Evolutionary conservation across 2,888 invertebrate genomes (phyloP), one percentile per base, ranked within the genome.

Genomic region (Zaprionus bogoriensis): DNA sequence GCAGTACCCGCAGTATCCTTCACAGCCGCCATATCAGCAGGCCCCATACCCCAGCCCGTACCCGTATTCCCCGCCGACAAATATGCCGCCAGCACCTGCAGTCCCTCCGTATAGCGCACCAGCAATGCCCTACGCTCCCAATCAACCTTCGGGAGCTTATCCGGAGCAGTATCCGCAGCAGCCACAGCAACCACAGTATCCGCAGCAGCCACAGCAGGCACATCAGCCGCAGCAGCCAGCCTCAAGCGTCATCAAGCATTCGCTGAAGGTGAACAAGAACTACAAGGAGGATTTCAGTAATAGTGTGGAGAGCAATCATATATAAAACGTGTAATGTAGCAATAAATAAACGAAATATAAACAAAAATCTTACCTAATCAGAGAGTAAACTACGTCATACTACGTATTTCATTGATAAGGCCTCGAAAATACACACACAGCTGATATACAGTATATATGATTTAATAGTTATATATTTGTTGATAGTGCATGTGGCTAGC

Each of bases 221-320:
- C 10, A 27, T 7, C 36, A 20, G 5, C 45, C 20, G 22, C 51
- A 28, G 14, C 54, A 25, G 2, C 52, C 53, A 1, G 65, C 74
- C 20, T 63, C 78, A 10, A 77, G 81, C 30, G 63, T 77, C 9
- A 67, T 78, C 4, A 78, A 74, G 19, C 78, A 78, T 39, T 74
- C 71, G 4, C 81, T 84, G 4, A 86, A 86, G 68, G 87, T 89
- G 61, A 80, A 84, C 30, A 88, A 76, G 46, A 69, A 84, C 19
- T 79, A 86, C 46, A 71, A 84, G n/a, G 83, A 85, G 46, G 64
- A 75, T 7, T 44, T 25, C 19, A 53, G 19, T 14, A 63, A 51
- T 20, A 32, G 30, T 17, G 23, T 50, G 6, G 44, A 50, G 9
- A 46, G 27, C 7, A 42, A 51, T 32, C 5, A 7, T 10, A n/a